phyloP scores from a whole-genome alignment of 2,797 vertebrate species.

The Catamblyrhynchus diadema region DNA sequence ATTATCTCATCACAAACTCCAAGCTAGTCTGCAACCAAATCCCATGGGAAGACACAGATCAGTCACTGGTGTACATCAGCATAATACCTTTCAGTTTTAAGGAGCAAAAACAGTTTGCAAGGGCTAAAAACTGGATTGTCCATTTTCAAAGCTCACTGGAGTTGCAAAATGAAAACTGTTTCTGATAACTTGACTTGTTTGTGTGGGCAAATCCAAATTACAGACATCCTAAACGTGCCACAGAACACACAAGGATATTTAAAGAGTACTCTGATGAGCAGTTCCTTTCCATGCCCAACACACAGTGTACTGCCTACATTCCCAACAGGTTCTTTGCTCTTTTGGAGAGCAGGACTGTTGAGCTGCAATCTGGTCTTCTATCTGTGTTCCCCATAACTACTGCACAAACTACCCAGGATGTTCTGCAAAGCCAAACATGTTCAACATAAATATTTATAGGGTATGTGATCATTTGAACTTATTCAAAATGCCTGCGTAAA shows the following conservation, averaged over 20 bases:
- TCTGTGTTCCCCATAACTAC: neutral
- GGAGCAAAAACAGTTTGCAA: neutral
- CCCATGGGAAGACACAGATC: neutral
- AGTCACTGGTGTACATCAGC: neutral
- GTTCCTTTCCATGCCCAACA: neutral
- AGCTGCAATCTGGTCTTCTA: neutral
- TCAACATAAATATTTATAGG: neutral
- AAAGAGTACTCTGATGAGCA: neutral
- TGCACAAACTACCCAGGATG: neutral
- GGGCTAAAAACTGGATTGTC: neutral
- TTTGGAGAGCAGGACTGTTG: neutral
- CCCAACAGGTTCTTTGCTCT: neutral
- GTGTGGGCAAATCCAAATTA: neutral
- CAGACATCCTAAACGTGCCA: neutral
- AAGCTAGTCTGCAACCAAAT: neutral
- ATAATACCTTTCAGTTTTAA: neutral
- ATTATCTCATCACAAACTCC: neutral
- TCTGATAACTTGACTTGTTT: neutral
- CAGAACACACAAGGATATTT: neutral
- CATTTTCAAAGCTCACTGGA: neutral
- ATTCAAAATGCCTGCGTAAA: neutral
- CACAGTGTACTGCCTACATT: neutral
- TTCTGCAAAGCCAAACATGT: neutral
- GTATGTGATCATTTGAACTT: neutral
- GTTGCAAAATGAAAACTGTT: neutral